phyloP scores from a whole-genome alignment of 2,797 vertebrate genomes.

The Lagocephalus sceleratus region DNA sequence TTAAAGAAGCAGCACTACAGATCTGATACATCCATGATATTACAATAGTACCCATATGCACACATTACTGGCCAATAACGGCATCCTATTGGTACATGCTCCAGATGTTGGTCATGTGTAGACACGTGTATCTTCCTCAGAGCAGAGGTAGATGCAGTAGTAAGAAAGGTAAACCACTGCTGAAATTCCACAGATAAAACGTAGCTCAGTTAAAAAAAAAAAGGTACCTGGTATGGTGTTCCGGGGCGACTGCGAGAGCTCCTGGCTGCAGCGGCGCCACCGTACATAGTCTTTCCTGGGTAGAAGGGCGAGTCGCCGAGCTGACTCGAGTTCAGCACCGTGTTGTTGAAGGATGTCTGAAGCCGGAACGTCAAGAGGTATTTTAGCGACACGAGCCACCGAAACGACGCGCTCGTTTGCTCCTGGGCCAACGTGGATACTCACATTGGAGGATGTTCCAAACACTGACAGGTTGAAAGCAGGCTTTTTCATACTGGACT shows the following conservation, averaged over 20 bases:
- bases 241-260: constrained; percentile 72
- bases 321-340: constrained; percentile 87
- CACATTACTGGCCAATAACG: too few relatives aligned
- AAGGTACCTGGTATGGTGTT: constrained; percentile 92
- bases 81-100: too few relatives aligned
- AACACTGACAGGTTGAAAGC: constrained; percentile 96
- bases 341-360: constrained; percentile 86
- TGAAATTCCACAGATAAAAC: not conserved
- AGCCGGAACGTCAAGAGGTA: constrained; percentile 3
- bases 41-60: too few relatives aligned
- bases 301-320: constrained; percentile 97
- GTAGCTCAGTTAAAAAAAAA: not conserved
- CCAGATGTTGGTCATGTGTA: too few relatives aligned
- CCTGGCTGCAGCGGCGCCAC: constrained; percentile 86
- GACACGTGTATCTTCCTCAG: too few relatives aligned
- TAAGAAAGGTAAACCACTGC: not conserved
- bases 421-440: constrained; percentile 26
- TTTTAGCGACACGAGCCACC: not conserved
- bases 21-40: not conserved
- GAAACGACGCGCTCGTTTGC: not conserved
- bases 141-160: not conserved
- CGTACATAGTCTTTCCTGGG: constrained; percentile 94
- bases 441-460: constrained; percentile 79
- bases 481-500: constrained; percentile 88
- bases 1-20: too few relatives aligned